Base-by-base conservation (phyloP, 23 tunicate species). In the Halocynthia roretzi region DNA sequence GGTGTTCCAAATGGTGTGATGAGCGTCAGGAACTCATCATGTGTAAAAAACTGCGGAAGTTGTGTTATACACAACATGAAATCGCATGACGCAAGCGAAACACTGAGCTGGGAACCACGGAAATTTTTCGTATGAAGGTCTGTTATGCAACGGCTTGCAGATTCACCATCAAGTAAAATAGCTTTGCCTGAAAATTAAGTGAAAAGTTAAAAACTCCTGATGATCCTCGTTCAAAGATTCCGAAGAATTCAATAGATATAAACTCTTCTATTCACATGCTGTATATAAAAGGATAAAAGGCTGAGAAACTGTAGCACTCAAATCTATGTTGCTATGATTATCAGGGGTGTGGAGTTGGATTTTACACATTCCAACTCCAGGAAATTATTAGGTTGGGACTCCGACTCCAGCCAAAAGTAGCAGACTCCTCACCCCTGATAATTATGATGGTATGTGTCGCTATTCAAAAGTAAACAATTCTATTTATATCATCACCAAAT, bases 1-100 rank as follows among this genome's bases (percentile, higher is more conserved):
- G 99, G 88, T 62, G 89, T 90, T 21, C 99, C 99, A 71, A 94
- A 94, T 20, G 90, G 95, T 48, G 89, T 78, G 48, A 94, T 85
- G 18, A 94, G 71, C 52, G 62, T 88, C 14, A 88, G 56, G 72
- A 94, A 88, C 71, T 94, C 91, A 15, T 92, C 84, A 53, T 82
- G 73, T 6, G 91, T 94, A 76, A 56, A 88, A 6, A 80, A 56
- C n/a, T 71, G 44, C 6, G 98, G 98, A 8, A 92, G 80, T 58
- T 92, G 98, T 44, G 98, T 86, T 11, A 92, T 69, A 83, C 98
- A 90, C 54, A 90, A 71, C 97, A 90, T 90, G 67, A 90, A 90
- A 70, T 90, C 97, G 53, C 97, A 90, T 14, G 97, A 90, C 0
- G 97, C 97, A 11, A 85, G 56, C 23, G 90, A 85, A 12, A 85